Conservation (phyloP, 37 sponge, comb jelly and placozoan species). For the Corticium candelabrum region DNA sequence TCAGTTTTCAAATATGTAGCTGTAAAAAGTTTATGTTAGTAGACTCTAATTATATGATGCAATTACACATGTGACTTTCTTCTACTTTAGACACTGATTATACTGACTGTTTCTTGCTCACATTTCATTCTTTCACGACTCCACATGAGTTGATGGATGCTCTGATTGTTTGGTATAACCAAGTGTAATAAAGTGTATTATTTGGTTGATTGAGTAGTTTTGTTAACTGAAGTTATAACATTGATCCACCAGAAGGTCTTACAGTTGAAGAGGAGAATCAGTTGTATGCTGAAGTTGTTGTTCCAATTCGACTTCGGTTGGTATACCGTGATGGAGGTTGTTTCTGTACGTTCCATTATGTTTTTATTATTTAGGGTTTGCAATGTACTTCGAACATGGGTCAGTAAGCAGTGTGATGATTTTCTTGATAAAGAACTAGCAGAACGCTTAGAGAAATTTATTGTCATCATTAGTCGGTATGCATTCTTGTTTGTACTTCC, state of each 20-base stretch:
- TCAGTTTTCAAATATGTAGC: neutral
- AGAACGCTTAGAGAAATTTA: conserved; percentile 23
- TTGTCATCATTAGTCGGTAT: conserved; percentile 20
- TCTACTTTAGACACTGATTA: conserved; percentile 50
- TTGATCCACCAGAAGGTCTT: conserved; percentile 19
- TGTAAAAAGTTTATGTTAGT: too few species aligned
- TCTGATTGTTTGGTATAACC: conserved; percentile 41
- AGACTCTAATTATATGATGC: too few species aligned
- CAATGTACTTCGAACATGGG: conserved; percentile 46
- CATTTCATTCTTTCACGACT: conserved; percentile 54
- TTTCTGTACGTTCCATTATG: neutral
- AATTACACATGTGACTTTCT: neutral
- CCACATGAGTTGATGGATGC: conserved; percentile 36
- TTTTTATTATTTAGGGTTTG: conserved; percentile 28
- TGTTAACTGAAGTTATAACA: conserved; percentile 24
- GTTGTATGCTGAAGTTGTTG: conserved; percentile 33
- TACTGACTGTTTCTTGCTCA: conserved; percentile 35
- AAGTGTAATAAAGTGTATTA: neutral
- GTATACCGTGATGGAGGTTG: neutral
- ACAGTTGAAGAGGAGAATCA: conserved; percentile 23
- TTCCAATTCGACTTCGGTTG: conserved; percentile 60
- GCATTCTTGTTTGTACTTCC: too few species aligned
- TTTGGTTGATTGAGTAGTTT: too few species aligned
- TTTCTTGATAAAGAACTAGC: conserved; percentile 32
- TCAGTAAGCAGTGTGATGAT: conserved; percentile 35